phyloP scores from a whole-genome alignment of 2,797 vertebrate species.

The Euthynnus affinis region DNA sequence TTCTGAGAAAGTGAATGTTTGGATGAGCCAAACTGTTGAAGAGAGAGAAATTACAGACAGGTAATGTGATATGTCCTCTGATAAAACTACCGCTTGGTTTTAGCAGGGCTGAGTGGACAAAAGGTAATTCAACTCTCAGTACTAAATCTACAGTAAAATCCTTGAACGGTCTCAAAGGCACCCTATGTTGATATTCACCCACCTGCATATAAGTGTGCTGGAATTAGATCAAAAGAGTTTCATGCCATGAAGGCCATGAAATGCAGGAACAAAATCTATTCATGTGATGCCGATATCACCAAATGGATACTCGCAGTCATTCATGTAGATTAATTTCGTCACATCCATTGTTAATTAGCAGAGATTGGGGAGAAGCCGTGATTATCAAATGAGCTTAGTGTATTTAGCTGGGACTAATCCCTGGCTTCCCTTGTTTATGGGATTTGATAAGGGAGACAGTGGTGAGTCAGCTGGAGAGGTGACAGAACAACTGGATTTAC shows the following conservation, averaged over 20 bases:
- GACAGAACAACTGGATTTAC: slow-evolving; percentile 75
- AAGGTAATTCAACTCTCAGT: background rate
- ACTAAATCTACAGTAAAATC: slow-evolving; percentile 8
- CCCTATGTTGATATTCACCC: slow-evolving; percentile 17
- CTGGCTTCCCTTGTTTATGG: slow-evolving; percentile 74
- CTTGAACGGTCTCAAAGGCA: slow-evolving; percentile 19
- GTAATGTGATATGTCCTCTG: background rate
- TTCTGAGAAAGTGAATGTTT: background rate
- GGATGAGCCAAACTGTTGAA: background rate
- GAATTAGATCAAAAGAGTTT: slow-evolving; percentile 46
- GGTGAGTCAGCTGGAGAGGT: slow-evolving; percentile 76
- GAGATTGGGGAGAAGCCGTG: slow-evolving; percentile 73
- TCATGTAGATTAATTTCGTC: slow-evolving; percentile 73
- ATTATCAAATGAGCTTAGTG: slow-evolving; percentile 81
- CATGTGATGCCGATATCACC: slow-evolving; percentile 47
- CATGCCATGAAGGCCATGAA: slow-evolving; percentile 43
- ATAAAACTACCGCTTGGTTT: background rate
- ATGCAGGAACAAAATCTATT: slow-evolving; percentile 50
- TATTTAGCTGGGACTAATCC: slow-evolving; percentile 80
- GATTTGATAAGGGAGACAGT: slow-evolving; percentile 73
- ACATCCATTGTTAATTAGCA: slow-evolving; percentile 77
- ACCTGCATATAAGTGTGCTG: slow-evolving; percentile 43
- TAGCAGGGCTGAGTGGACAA: background rate
- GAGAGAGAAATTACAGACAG: background rate
- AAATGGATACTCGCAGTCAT: slow-evolving; percentile 54